A percentile compares a stretch with the other conserved stretches of the same genome.
Evolutionary conservation across 1,140 invertebrate species (phyloP).

Genomic region (Pachypsylla venusta): DNA sequence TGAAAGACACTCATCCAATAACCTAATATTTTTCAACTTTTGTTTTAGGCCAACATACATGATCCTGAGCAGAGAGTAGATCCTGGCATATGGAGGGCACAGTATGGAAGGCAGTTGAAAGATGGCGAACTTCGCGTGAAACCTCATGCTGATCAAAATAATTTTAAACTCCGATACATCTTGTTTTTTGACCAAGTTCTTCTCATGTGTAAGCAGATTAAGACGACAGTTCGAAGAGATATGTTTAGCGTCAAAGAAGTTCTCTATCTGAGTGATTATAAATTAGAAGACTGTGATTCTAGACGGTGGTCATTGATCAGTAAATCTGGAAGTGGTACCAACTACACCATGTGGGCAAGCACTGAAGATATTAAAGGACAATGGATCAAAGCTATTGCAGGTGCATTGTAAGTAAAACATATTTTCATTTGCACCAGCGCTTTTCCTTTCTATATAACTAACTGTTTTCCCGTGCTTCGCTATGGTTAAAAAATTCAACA

Average conservation of each 20-base stretch:
- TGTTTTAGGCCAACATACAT: conserved; percentile 51
- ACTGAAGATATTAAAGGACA: conserved; percentile 73
- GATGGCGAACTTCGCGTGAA: conserved; percentile 90
- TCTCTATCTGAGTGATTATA: conserved; percentile 68
- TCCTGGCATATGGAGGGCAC: conserved; percentile 56
- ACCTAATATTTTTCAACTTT: too few relatives aligned
- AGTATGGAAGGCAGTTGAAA: conserved; percentile 77
- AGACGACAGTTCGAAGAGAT: conserved; percentile 47
- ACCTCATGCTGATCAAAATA: conserved; percentile 73
- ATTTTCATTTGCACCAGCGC: too few relatives aligned
- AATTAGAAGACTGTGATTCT: conserved; percentile 59
- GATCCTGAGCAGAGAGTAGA: conserved; percentile 67
- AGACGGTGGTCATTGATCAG: conserved; percentile 65
- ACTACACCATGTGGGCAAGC: conserved; percentile 75
- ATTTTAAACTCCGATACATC: conserved; percentile 71
- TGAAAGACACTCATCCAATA: too few relatives aligned
- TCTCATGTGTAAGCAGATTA: conserved; percentile 76
- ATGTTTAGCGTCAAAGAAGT: conserved; percentile 84
- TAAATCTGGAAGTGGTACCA: conserved; percentile 57
- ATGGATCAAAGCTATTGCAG: conserved; percentile 82
- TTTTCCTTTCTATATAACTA: too few relatives aligned
- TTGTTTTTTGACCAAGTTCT: conserved; percentile 96
- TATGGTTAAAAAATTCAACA: too few relatives aligned
- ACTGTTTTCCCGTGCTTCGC: too few relatives aligned
- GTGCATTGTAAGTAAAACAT: conserved; percentile 61